Base-by-base conservation (phyloP, 1,140 invertebrate genomes). In the Nymphalis io region DNA sequence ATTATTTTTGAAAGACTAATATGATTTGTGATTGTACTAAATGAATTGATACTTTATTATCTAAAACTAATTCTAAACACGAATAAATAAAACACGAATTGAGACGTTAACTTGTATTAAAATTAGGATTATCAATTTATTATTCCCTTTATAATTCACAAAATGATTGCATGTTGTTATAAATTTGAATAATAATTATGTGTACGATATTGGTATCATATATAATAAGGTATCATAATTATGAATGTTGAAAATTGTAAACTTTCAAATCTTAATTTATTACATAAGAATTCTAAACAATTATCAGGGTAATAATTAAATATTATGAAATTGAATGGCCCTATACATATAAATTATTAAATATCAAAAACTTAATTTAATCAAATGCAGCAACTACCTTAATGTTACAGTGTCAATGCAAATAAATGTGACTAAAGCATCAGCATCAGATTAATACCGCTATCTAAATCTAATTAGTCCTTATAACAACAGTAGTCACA, bases 381-480 rank as follows among this genome's bases (percentile, higher is more conserved):
- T 51, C 67, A 73, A 81, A 78, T 76, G 74, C 71, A 73, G 60
- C 60, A 58, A 63, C 66, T 75, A 76, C 72, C 57, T 74, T 77
- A 70, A 53, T 51, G 68, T 65, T 70, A 61, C 58, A 74, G 73
- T 77, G 72, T 68, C 68, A 77, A 71, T 75, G 80, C 73, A 76
- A 82, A 65, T 65, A 80, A 81, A 85, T 77, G 81, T 81, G 83
- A 81, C 68, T 68, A 73, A 83, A 82, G 82, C 79, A 71, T 79
- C 72, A 73, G 79, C 74, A 79, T 76, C 76, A 51, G 76, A 79
- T 82, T 76, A 77, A 80, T 74, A 89, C 75, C 74, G 63, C 84
- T 87, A 83, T 78, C 78, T 88, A 88, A 67, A 61, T 71, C 81
- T 86, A 87, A 78, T 79, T 75, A 80, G 69, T 76, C 65, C 76